Percentiles rank a stretch among this genome's conserved stretches.
Evolutionary conservation across 2,113 vertebrate genomes (phyloP).

Genomic region (Petrocephalus microphthalmus): DNA sequence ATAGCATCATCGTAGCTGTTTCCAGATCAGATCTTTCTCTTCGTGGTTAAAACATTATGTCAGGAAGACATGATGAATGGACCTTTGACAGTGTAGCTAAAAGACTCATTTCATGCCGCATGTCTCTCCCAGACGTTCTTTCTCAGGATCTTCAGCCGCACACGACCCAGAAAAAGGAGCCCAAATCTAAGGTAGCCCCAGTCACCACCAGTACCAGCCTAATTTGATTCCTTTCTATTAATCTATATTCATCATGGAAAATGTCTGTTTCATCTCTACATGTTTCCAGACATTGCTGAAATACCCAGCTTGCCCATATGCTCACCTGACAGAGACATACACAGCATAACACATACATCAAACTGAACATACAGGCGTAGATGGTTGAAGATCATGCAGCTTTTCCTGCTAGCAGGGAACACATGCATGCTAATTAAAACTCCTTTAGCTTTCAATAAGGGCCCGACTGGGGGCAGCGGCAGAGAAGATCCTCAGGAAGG

Average conservation of each 20-base stretch:
- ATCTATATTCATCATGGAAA: not conserved
- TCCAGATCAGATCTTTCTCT: not conserved
- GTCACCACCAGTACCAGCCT: not conserved
- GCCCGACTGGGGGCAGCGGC: conserved; percentile 64
- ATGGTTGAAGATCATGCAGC: not conserved
- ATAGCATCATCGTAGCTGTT: not conserved
- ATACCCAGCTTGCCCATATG: not conserved
- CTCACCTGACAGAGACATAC: not conserved
- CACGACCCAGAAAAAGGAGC: not conserved
- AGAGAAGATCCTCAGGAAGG: conserved; percentile 65
- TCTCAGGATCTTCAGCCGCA: conserved; percentile 9
- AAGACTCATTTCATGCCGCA: not conserved
- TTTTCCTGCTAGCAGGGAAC: not conserved
- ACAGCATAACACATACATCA: not conserved
- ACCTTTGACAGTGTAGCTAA: not conserved
- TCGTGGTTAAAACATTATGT: not conserved
- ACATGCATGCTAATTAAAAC: not conserved
- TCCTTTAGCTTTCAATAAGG: conserved; percentile 54
- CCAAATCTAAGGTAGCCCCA: conserved; percentile 4
- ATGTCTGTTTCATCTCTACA: not conserved
- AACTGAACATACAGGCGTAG: not conserved
- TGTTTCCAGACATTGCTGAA: not conserved
- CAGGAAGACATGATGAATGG: not conserved
- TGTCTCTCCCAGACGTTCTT: not conserved
- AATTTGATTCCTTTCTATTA: not conserved